Conservation (phyloP, 2,113 vertebrate species). For the Ivindomyrus marchei region DNA sequence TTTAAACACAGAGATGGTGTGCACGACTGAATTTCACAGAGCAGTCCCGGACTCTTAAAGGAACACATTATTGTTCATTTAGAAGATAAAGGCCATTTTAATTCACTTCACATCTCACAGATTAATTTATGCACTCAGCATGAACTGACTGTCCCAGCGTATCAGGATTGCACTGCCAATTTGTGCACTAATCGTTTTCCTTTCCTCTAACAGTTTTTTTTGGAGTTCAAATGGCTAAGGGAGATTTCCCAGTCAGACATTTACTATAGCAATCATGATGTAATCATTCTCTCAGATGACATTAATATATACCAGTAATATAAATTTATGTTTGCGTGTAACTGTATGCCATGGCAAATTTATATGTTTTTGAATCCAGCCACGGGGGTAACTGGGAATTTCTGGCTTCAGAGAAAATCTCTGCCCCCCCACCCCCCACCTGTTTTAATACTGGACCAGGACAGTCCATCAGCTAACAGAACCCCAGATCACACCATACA, state of each 20-base stretch:
- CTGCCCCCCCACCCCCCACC: too few relatives aligned
- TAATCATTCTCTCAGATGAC: background rate
- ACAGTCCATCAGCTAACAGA: background rate
- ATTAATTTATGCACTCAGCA: background rate
- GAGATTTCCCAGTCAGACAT: background rate
- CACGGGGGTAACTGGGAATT: background rate
- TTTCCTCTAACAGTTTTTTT: background rate
- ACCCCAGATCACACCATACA: background rate
- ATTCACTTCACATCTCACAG: background rate
- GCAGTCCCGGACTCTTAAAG: background rate
- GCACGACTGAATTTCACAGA: background rate
- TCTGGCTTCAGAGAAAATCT: background rate
- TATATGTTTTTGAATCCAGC: background rate
- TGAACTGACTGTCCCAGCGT: background rate
- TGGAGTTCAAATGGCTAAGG: background rate
- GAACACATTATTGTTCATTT: background rate
- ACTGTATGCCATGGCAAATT: background rate
- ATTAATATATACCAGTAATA: background rate
- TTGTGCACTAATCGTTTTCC: background rate
- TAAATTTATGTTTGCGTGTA: background rate
- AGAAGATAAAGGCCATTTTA: background rate
- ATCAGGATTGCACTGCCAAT: background rate
- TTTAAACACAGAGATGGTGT: background rate
- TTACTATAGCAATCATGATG: background rate
- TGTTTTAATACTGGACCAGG: background rate